Percentiles rank a stretch among this genome's conserved stretches.
Evolutionary conservation across 2,113 vertebrate genomes (phyloP).

Genomic region (Sterrhoptilus dennistouni): DNA sequence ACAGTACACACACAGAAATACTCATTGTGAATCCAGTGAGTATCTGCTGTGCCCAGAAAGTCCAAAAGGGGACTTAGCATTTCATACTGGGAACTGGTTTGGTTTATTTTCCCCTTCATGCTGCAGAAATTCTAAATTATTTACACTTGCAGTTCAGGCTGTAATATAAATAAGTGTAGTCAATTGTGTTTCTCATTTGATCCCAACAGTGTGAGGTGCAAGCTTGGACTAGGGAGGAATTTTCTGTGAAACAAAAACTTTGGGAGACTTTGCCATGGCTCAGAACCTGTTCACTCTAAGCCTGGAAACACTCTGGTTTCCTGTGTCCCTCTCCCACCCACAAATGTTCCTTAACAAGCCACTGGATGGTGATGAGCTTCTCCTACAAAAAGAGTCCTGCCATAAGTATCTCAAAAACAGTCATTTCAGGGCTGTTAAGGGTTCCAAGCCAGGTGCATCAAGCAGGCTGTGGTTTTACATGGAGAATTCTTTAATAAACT

Average conservation of each 20-base stretch:
- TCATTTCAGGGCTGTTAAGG: background rate
- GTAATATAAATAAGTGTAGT: background rate
- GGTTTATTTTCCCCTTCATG: background rate
- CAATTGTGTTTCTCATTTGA: slow-evolving; percentile 11
- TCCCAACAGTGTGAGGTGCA: background rate
- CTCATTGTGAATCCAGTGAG: background rate
- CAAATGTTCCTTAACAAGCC: background rate
- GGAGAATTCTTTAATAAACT: background rate
- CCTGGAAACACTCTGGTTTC: background rate
- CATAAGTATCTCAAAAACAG: background rate
- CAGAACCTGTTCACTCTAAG: background rate
- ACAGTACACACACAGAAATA: background rate
- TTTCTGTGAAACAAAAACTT: slow-evolving; percentile 23
- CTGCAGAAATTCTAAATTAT: slow-evolving; percentile 7
- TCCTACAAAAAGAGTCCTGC: background rate
- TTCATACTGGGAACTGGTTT: background rate
- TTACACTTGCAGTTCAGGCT: background rate
- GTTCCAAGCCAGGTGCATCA: background rate
- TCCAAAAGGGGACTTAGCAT: background rate
- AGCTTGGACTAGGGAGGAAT: background rate
- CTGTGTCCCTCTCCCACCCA: background rate
- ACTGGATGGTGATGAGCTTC: background rate
- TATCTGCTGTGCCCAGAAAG: background rate
- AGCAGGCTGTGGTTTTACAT: background rate
- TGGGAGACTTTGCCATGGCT: background rate